phyloP scores from a whole-genome alignment of 2,113 vertebrate genomes.

The Irena cyanogastra region DNA sequence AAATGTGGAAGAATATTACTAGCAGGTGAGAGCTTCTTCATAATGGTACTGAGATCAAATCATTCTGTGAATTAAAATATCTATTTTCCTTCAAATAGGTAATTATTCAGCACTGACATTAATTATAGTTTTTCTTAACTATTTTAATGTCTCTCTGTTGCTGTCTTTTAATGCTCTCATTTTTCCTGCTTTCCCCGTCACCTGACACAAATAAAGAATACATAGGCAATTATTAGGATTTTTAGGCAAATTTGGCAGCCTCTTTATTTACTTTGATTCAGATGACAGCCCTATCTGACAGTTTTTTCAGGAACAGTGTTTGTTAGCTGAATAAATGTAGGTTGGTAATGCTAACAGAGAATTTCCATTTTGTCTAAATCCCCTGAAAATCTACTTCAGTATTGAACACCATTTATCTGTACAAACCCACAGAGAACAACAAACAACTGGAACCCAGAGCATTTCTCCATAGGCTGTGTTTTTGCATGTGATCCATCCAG shows the following conservation, averaged over 20 bases:
- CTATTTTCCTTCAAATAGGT: constrained; percentile 6
- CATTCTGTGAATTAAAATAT: background rate
- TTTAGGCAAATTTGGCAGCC: constrained; percentile 5
- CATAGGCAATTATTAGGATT: background rate
- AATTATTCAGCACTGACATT: constrained; percentile 5
- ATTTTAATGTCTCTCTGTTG: background rate
- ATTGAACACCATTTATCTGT: background rate
- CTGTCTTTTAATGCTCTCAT: background rate
- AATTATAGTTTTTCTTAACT: constrained; percentile 20
- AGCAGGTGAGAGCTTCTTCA: background rate
- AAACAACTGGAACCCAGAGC: background rate
- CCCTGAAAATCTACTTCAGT: background rate
- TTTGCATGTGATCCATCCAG: rapidly evolving
- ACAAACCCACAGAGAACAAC: background rate
- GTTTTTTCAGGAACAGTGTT: background rate
- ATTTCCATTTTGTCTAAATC: constrained; percentile 1
- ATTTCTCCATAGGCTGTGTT: background rate
- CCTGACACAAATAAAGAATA: constrained; percentile 11
- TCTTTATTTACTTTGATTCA: constrained; percentile 36
- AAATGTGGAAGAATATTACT: background rate
- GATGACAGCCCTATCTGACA: constrained; percentile 9
- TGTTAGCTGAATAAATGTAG: constrained; percentile 16
- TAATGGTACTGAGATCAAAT: background rate
- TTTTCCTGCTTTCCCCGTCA: background rate
- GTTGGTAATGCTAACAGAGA: background rate